Evolutionary conservation across 2,888 invertebrate genomes (phyloP), one percentile per base, ranked within the genome.

Genomic region (Macrophya annulata): DNA sequence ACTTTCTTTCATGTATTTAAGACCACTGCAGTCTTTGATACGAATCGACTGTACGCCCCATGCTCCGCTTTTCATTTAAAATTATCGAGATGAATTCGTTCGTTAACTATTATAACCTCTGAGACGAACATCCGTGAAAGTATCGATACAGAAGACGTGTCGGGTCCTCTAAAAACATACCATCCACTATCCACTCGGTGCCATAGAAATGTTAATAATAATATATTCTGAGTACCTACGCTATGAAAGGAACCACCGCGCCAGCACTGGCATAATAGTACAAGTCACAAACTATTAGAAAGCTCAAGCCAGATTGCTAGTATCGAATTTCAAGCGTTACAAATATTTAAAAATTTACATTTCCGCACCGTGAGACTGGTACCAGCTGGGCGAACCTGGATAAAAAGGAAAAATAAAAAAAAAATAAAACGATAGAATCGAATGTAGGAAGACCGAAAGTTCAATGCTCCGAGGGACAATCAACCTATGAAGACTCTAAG

Each of bases 1-100:
- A 62, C 81, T 81, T 81, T 81, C 81, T 81, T 81, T 81, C 81
- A 59, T 21, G 37, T n/a, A 15, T 62, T 81, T 25, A 59, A 77
- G 43, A n/a, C 5, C 37, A 31, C 51, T 25, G 31, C 31, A 31
- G 51, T 15, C 10, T 55, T 55, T 17, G 77, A 55, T 77, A 55
- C 31, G 31, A 55, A 15, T 55, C 51, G 37, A 17, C 8, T 31
- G 15, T 37, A 31, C 51, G 43, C 31, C 17, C 77, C 31, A 31
- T 37, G 8, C 15, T 55, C 1, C 37, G 37, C 45, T 77, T 77
- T 31, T 37, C 10, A 31, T 55, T 55, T n/a, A 17, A 51, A 77
- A 77, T 77, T 37, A 77, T 45, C 55, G 65, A 2, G 81, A 81
- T 65, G 81, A 81, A 65, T 81, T 81, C 12, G 62, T 62, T 81